Percentiles rank a stretch among this genome's conserved stretches.
Conservation (phyloP, 2,113 vertebrate genomes). For the Perca schrenkii region DNA sequence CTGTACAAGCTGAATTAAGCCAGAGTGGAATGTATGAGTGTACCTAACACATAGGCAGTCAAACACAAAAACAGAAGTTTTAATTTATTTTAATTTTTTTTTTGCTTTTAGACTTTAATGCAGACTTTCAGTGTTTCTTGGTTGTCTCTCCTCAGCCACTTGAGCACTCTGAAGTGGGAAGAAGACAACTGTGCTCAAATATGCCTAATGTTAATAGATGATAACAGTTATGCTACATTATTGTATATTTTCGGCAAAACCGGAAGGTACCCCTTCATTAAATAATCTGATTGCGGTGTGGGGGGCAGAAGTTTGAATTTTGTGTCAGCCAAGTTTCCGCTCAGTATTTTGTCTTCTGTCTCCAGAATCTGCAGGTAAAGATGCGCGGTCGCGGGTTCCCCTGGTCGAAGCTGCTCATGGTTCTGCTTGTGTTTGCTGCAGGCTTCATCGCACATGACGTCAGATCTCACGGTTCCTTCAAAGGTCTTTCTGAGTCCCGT, state of each 20-base stretch:
- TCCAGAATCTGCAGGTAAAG: conserved; percentile 86
- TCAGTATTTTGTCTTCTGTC: neutral
- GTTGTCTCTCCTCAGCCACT: neutral
- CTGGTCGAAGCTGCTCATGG: conserved; percentile 87
- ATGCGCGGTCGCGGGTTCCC: conserved; percentile 87
- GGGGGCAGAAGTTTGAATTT: neutral
- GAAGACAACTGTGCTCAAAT: neutral
- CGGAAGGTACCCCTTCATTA: neutral
- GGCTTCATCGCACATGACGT: conserved; percentile 91
- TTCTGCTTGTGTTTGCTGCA: conserved; percentile 81
- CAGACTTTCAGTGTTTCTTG: neutral
- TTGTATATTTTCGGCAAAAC: neutral
- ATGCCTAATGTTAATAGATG: neutral
- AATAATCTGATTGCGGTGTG: neutral
- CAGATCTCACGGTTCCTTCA: conserved; percentile 86
- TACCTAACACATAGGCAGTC: neutral
- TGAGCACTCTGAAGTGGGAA: neutral
- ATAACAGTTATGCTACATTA: neutral
- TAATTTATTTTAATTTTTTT: too few relatives aligned
- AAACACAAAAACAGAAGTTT: neutral
- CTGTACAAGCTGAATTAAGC: neutral
- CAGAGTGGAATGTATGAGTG: neutral
- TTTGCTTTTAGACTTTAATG: too few relatives aligned
- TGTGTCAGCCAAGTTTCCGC: neutral
- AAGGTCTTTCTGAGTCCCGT: conserved; percentile 76